These are phyloP conservation scores for Ditylenchus dipsaci DNA, from an alignment of 1,140 invertebrate genomes.

Conservation along the genomic window DNA sequence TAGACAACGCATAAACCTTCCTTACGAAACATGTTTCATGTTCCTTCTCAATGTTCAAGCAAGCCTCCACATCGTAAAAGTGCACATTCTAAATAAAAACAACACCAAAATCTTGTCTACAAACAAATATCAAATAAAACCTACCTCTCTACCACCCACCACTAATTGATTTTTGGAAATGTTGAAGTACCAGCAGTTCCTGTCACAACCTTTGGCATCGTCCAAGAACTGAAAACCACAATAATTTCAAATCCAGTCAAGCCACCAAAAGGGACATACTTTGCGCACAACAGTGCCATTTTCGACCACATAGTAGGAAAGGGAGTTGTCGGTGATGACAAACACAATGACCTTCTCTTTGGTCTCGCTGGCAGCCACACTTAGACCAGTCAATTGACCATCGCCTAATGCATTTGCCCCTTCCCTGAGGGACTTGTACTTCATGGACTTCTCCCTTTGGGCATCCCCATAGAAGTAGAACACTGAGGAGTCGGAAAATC, in stretches of 20 bases:
- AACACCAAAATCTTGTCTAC: not conserved
- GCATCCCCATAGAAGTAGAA: slow-evolving; percentile 41
- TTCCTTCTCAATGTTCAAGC: slow-evolving; percentile 31
- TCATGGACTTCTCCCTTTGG: slow-evolving; percentile 24
- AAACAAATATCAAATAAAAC: slow-evolving; percentile 1
- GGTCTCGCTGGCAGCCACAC: slow-evolving; percentile 5
- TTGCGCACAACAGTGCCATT: slow-evolving; percentile 17
- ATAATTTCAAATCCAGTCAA: not conserved
- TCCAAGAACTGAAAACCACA: slow-evolving; percentile 21
- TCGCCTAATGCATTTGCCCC: slow-evolving; percentile 5
- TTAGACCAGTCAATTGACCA: slow-evolving; percentile 36
- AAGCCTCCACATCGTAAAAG: slow-evolving; percentile 52
- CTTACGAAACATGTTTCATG: too few species aligned
- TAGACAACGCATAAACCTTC: too few species aligned
- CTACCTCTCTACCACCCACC: slow-evolving; percentile 39
- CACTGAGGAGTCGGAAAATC: slow-evolving; percentile 42
- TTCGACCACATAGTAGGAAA: slow-evolving; percentile 38
- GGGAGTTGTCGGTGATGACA: slow-evolving; percentile 33
- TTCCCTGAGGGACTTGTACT: slow-evolving; percentile 34
- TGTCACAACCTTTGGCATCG: slow-evolving; percentile 39
- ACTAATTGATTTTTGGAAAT: slow-evolving; percentile 42
- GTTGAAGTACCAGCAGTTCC: slow-evolving; percentile 45
- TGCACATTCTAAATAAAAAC: slow-evolving; percentile 53
- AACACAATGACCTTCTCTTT: slow-evolving; percentile 31
- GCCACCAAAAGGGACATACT: not conserved